These are phyloP conservation scores for Neoitamus cyanurus DNA, from an alignment of 2,888 invertebrate genomes.

Conservation along the genomic window DNA sequence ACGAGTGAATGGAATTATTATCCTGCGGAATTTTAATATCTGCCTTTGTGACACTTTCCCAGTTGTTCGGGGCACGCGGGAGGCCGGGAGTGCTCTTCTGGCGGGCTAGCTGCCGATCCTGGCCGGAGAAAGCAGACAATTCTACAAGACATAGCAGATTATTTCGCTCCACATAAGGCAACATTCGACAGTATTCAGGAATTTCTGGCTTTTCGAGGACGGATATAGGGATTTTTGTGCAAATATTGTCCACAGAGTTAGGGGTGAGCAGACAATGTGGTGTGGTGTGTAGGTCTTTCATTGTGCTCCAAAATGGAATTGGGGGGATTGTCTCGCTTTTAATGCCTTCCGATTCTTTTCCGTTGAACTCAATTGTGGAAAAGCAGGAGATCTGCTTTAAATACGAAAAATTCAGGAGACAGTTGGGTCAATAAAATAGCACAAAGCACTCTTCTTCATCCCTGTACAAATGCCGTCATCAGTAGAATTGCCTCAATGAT, in stretches of 20 bases:
- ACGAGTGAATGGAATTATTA: constrained; percentile 20
- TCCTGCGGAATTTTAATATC: constrained; percentile 30
- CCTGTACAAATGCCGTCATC: not conserved
- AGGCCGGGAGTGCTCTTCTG: not conserved
- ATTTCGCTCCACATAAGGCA: constrained; percentile 1
- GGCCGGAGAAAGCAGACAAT: not conserved
- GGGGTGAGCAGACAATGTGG: not conserved
- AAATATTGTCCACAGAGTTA: not conserved
- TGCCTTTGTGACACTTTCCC: constrained; percentile 11
- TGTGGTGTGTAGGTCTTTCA: not conserved
- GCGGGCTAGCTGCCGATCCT: not conserved
- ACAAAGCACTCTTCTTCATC: not conserved
- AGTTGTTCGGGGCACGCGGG: not conserved
- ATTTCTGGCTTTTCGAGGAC: not conserved
- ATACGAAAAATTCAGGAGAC: not conserved
- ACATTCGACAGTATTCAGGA: constrained; percentile 5
- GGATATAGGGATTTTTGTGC: not conserved
- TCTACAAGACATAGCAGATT: not conserved
- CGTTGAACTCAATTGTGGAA: not conserved
- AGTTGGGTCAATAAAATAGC: not conserved
- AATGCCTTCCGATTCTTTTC: not conserved
- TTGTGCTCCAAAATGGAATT: not conserved
- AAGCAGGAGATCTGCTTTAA: not conserved
- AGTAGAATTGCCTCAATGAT: not conserved
- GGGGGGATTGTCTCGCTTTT: not conserved